A percentile compares a stretch with the other conserved stretches of the same genome.
phyloP scores from a whole-genome alignment of 2,113 vertebrate genomes.

The Salvelinus alpinus region DNA sequence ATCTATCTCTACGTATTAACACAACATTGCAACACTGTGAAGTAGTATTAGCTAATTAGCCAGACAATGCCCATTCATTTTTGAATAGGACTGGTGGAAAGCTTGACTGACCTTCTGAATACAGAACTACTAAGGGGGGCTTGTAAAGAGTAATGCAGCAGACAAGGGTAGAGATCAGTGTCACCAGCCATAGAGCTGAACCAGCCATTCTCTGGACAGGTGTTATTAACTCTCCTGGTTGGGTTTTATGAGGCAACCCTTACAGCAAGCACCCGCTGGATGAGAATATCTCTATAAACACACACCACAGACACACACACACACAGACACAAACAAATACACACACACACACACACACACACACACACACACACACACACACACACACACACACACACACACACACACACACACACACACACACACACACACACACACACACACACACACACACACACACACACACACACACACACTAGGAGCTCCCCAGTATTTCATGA shows the following conservation, averaged over 20 bases:
- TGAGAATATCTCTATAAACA: background rate
- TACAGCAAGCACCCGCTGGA: background rate
- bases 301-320: background rate
- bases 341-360: background rate
- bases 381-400: conserved; percentile 1
- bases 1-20: no score
- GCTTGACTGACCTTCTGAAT: no score
- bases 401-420: no score
- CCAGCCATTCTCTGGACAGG: background rate
- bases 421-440: background rate
- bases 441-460: background rate
- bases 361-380: background rate
- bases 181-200: background rate
- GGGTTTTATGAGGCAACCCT: background rate
- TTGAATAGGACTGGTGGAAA: no score
- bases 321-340: background rate
- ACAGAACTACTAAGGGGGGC: no score
- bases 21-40: no score
- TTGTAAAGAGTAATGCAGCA: background rate
- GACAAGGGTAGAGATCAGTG: background rate
- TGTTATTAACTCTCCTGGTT: background rate
- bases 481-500: background rate
- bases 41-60: no score
- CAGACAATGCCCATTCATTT: no score
- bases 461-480: background rate